A percentile compares a stretch with the other conserved stretches of the same genome.
Conservation (phyloP, 2,888 invertebrate species). For the Geophilus truncorum region DNA sequence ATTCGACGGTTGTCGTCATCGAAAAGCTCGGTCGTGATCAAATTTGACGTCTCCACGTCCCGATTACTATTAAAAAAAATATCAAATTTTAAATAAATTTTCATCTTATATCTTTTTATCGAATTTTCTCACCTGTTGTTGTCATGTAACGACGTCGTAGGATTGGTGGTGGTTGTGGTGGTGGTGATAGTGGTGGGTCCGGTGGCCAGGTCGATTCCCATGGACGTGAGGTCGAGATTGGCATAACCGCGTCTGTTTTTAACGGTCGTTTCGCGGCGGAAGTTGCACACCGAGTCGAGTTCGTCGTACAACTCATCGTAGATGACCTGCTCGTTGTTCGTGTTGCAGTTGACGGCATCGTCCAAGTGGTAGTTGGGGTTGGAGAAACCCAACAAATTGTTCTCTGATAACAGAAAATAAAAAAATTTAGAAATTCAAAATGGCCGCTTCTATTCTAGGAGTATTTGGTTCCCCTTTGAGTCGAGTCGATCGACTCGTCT, state of each 20-base stretch:
- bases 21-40: neutral
- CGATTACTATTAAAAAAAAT: neutral
- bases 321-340: conserved; percentile 42
- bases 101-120: too few relatives aligned
- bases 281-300: conserved; percentile 53
- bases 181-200: conserved; percentile 45
- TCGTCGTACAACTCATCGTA: conserved; percentile 59
- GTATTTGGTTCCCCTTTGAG: neutral
- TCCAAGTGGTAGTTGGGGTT: conserved; percentile 86
- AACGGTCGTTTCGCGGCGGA: conserved; percentile 42
- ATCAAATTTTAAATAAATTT: neutral
- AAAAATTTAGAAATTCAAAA: neutral
- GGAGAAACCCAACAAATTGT: conserved; percentile 83
- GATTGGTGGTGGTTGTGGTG: too few relatives aligned
- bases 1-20: neutral
- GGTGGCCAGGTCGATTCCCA: conserved; percentile 62
- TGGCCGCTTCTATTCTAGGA: too few relatives aligned
- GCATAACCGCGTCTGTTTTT: conserved; percentile 60
- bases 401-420: conserved; percentile 57
- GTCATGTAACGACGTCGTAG: neutral
- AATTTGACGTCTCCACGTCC: neutral
- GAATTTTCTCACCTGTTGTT: too few relatives aligned
- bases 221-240: conserved; percentile 61
- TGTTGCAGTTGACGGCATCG: conserved; percentile 66
- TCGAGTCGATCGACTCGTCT: neutral